A percentile compares a stretch with the other conserved stretches of the same genome.
phyloP scores from a whole-genome alignment of 2,888 invertebrate species.

The Hydrotaea cyrtoneurina region DNA sequence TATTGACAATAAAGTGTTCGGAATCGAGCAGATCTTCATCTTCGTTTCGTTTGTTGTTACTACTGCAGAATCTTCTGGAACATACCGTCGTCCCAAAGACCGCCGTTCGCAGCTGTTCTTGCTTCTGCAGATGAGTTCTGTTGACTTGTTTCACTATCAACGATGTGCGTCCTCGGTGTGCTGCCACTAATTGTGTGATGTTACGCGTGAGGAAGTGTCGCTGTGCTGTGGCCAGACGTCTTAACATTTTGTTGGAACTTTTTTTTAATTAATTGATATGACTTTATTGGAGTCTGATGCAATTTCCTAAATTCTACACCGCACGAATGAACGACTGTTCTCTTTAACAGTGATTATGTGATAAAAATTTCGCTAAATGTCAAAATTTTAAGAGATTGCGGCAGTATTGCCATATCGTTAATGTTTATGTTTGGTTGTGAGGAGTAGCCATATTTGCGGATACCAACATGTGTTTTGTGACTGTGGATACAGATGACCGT shows the following conservation, averaged over 20 bases:
- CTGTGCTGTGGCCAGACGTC: conserved; percentile 67
- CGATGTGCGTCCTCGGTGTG: conserved; percentile 32
- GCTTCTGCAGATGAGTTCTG: conserved; percentile 51
- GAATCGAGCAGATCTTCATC: conserved; percentile 69
- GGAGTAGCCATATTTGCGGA: conserved; percentile 6
- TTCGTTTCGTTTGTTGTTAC: conserved; percentile 66
- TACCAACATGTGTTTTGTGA: background rate
- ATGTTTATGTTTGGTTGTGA: background rate
- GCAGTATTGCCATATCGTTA: conserved; percentile 18
- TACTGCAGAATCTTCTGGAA: conserved; percentile 70
- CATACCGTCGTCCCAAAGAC: conserved; percentile 46
- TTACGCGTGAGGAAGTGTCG: conserved; percentile 59
- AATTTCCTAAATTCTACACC: conserved; percentile 35
- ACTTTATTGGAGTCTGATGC: conserved; percentile 41
- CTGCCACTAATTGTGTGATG: conserved; percentile 63
- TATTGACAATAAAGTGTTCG: conserved; percentile 70
- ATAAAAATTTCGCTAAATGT: conserved; percentile 33
- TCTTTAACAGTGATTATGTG: conserved; percentile 52
- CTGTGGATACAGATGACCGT: background rate
- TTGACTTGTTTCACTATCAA: conserved; percentile 55
- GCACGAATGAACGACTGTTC: conserved; percentile 37
- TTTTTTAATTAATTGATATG: background rate
- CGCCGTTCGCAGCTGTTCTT: conserved; percentile 43
- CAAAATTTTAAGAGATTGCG: conserved; percentile 45
- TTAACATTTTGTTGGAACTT: conserved; percentile 67